These are phyloP conservation scores for Sceliomorpha sp. DNA, from an alignment of 2,888 invertebrate species.

Conservation along the genomic window DNA sequence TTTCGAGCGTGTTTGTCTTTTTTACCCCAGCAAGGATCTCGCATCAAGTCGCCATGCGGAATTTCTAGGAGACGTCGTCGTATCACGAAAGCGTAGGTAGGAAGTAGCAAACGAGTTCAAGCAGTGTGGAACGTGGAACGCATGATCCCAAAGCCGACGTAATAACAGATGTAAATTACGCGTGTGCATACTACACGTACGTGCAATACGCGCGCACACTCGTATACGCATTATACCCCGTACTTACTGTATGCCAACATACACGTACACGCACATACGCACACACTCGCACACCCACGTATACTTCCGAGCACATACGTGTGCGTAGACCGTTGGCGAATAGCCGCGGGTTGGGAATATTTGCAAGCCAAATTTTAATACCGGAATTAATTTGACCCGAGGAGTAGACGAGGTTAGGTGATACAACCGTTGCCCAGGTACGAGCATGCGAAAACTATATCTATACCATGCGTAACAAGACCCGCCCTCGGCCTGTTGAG, in stretches of 20 bases:
- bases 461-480: slow-evolving; percentile 53
- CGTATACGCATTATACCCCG: slow-evolving; percentile 18
- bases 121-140: slow-evolving; percentile 46
- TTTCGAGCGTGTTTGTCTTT: too few relatives aligned
- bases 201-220: slow-evolving; percentile 47
- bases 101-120: slow-evolving; percentile 52
- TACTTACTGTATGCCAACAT: slow-evolving; percentile 40
- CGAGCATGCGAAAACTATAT: slow-evolving; percentile 47
- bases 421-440: slow-evolving; percentile 58
- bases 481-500: slow-evolving; percentile 57
- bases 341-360: slow-evolving; percentile 78
- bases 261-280: slow-evolving; percentile 49
- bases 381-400: slow-evolving; percentile 80
- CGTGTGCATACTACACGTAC: slow-evolving; percentile 68
- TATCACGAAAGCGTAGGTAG: slow-evolving; percentile 22
- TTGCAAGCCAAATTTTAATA: slow-evolving; percentile 81
- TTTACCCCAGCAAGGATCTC: too few relatives aligned
- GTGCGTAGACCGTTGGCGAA: slow-evolving; percentile 60
- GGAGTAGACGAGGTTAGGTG: slow-evolving; percentile 64
- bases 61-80: slow-evolving; percentile 30
- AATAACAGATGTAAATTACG: slow-evolving; percentile 80
- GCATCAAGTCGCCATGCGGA: not conserved
- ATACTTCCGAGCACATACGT: slow-evolving; percentile 31
- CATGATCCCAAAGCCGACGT: slow-evolving; percentile 64
- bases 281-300: slow-evolving; percentile 28